Evolutionary conservation across 1,140 invertebrate species (phyloP).

Genomic region (Heliothis subflexa): DNA sequence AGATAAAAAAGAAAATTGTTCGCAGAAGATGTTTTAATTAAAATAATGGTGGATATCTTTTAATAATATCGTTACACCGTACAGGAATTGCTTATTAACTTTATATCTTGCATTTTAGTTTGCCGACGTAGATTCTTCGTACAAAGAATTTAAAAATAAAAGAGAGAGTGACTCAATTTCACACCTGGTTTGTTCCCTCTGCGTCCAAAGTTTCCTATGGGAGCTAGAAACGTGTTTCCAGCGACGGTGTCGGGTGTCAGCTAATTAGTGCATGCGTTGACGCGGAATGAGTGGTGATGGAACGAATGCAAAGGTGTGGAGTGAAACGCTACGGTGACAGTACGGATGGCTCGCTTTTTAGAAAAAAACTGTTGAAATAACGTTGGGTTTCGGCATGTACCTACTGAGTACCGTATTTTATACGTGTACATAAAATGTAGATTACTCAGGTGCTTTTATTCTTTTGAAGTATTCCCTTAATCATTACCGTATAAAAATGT

Average conservation of each 20-base stretch:
- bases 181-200: constrained; percentile 71
- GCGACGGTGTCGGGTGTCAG: constrained; percentile 72
- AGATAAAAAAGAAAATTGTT: background rate
- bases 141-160: constrained; percentile 28
- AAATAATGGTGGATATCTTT: constrained; percentile 2
- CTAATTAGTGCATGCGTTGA: constrained; percentile 82
- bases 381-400: background rate
- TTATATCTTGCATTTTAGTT: background rate
- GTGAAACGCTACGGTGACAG: constrained; percentile 62
- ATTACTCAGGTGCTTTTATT: background rate
- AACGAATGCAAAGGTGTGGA: constrained; percentile 70
- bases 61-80: background rate
- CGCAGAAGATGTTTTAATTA: constrained; percentile 9
- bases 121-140: background rate
- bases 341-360: constrained; percentile 34
- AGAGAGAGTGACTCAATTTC: constrained; percentile 61
- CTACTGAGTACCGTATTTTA: no score
- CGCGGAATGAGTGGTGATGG: constrained; percentile 75
- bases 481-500: no score
- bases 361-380: constrained; percentile 37
- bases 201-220: constrained; percentile 70
- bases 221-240: constrained; percentile 63
- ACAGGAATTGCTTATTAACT: no score
- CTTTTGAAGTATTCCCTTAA: no score
- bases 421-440: background rate